Conservation (phyloP, 1,140 invertebrate species). For the Hirudo medicinalis region DNA sequence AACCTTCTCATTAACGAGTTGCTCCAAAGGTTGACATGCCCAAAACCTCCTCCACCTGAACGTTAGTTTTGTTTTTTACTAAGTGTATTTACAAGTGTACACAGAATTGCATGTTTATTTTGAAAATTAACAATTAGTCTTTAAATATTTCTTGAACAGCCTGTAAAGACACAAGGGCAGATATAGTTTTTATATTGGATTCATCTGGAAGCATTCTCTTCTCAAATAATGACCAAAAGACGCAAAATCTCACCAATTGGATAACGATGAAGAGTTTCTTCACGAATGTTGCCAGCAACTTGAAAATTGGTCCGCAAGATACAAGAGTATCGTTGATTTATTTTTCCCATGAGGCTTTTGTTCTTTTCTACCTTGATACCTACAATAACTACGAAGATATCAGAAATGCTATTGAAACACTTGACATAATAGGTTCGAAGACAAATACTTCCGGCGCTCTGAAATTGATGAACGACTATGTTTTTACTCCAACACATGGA, state of each 20-base stretch:
- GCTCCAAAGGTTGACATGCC: conserved; percentile 11
- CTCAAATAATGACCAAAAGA: neutral
- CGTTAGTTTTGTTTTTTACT: neutral
- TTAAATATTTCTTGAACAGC: conserved; percentile 3
- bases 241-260: neutral
- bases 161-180: conserved; percentile 10
- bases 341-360: conserved; percentile 10
- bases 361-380: conserved; percentile 12
- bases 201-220: conserved; percentile 19
- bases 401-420: neutral
- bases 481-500: conserved; percentile 18
- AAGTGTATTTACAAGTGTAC: neutral
- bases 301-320: conserved; percentile 3
- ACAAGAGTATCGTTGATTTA: conserved; percentile 13
- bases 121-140: neutral
- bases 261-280: conserved; percentile 14
- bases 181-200: conserved; percentile 21
- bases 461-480: conserved; percentile 3
- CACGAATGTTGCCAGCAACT: neutral
- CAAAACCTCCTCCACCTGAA: conserved; percentile 9
- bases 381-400: neutral
- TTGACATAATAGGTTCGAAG: conserved; percentile 10
- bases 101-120: neutral
- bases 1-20: conserved; percentile 17
- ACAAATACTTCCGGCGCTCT: conserved; percentile 19